Evolutionary conservation across 2,888 invertebrate species (phyloP), one percentile per base, ranked within the genome.

Genomic region (Hybos culiciformis): DNA sequence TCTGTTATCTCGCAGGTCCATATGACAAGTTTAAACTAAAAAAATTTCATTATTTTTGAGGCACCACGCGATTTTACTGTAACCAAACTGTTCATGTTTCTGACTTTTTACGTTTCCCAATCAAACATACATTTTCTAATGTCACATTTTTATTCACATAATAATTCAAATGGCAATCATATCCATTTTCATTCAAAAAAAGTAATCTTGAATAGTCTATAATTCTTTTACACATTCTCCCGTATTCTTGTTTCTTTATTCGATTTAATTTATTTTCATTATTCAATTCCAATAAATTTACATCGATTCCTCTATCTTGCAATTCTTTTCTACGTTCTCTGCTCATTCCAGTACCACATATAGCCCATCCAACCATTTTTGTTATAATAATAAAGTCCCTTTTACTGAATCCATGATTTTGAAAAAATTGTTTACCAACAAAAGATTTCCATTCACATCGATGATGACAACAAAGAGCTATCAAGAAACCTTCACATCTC

Each of bases 391-490:
- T 71, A 61, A 91, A 81, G 42, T 90, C 80, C 2, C 72, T 69
- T 1, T 65, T 64, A 1, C 59, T 64, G 24, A 86, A 69, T 4
- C 73, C 73, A 46, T 75, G 61, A 36, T 70, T 63, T 49, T 64
- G 53, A 34, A 83, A 70, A 58, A 77, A 80, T 3, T 69, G 52
- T 54, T 77, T 77, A 1, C 83, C 84, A 3, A 80, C 74, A 63
- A 83, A 87, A 1, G 75, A 65, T 15, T 62, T 62, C 73, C 78
- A 84, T 33, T 75, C 71, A 61, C 88, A 90, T 51, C 82, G 75
- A 67, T 93, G 92, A 65, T 92, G 91, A 61, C 93, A 93, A 64
- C 93, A 93, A 18, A 90, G 75, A 3, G 92, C 88, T 59, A 92
- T 74, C 43, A 84, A 68, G 32, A 80, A 58, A 6, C 83, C 86